A percentile compares a stretch with the other conserved stretches of the same genome.
phyloP scores from a whole-genome alignment of 2,888 invertebrate species.

The Luperina nickerlii region DNA sequence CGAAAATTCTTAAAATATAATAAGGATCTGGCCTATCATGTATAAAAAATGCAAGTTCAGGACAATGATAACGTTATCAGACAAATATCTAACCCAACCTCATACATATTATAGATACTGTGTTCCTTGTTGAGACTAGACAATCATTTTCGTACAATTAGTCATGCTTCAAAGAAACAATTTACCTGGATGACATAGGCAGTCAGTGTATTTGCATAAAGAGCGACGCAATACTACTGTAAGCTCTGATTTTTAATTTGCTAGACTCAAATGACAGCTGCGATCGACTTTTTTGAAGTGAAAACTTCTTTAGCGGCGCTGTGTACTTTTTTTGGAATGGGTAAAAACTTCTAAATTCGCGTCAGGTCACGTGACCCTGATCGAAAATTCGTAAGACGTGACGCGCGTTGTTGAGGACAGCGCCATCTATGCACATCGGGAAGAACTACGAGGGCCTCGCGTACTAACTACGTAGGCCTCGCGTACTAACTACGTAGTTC shows the following conservation, averaged over 20 bases:
- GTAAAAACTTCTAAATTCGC: too few species aligned
- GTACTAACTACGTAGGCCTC: too few species aligned
- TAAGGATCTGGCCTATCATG: too few species aligned
- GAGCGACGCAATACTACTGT: not conserved
- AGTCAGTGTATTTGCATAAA: slow-evolving; percentile 13
- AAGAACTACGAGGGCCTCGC: too few species aligned
- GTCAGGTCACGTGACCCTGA: too few species aligned
- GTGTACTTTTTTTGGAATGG: too few species aligned
- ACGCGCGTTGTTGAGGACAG: too few species aligned
- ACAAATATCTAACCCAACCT: not conserved
- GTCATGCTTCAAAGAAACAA: slow-evolving; percentile 37
- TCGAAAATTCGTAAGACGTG: too few species aligned
- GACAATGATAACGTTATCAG: slow-evolving; percentile 17
- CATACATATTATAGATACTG: slow-evolving; percentile 3
- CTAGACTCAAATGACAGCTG: not conserved
- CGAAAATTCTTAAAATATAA: not conserved
- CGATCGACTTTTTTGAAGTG: not conserved
- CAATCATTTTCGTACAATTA: slow-evolving; percentile 30
- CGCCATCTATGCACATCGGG: too few species aligned
- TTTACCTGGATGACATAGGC: slow-evolving; percentile 5
- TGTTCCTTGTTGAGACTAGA: slow-evolving; percentile 25
- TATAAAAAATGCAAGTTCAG: slow-evolving; percentile 12
- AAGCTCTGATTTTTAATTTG: too few species aligned
- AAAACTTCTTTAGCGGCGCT: too few species aligned
- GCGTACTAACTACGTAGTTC: too few species aligned